Base-by-base conservation (phyloP, 2,888 invertebrate genomes). In the Sisyra terminalis region DNA sequence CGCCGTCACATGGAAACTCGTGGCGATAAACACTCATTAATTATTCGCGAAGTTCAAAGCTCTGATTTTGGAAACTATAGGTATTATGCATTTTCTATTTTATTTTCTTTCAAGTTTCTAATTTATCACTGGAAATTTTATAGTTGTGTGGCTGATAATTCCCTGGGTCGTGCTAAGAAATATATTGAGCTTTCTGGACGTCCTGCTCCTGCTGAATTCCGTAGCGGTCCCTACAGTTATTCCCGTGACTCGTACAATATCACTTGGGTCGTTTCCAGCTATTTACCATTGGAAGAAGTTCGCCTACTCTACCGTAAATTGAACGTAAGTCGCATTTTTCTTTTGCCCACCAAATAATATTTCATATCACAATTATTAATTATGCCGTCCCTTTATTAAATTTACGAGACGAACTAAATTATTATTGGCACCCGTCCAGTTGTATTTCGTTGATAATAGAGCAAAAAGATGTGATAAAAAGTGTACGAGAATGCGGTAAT, bases 1-100 rank as follows among this genome's bases (percentile, higher is more conserved):
- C 66, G 78, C 7, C 70, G 78, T 44, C 67, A 73, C 11, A 78
- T 79, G 73, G 73, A 78, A n/a, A 71, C 73, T 4, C 60, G 77
- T 29, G 78, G 75, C 36, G 75, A 74, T 65, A 76, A 76, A 51
- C 78, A 79, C 59, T 75, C 75, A 3, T 62, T 79, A 24, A 66
- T 65, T 46, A 72, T 79, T 40, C 69, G 72, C 30, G 73, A 77
- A 52, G 76, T 79, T 29, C 75, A 76, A 15, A 59, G 65, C 36
- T 66, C 70, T 1, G 76, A 77, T 57, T 75, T 75, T 54, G 76
- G 75, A 35, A 76, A 75, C 55, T 71, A 71, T 48, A 64, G 64
- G 42, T 42, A 36, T 15, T 16, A 36, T 36, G 8, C 13, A 36
- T 17, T 18, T 2, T 42, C n/a, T 18, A 34, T 35, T 14, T 35